Evolutionary conservation across 2,797 vertebrate genomes (phyloP), one percentile per base, ranked within the genome.

Genomic region (Lepus townsendii): DNA sequence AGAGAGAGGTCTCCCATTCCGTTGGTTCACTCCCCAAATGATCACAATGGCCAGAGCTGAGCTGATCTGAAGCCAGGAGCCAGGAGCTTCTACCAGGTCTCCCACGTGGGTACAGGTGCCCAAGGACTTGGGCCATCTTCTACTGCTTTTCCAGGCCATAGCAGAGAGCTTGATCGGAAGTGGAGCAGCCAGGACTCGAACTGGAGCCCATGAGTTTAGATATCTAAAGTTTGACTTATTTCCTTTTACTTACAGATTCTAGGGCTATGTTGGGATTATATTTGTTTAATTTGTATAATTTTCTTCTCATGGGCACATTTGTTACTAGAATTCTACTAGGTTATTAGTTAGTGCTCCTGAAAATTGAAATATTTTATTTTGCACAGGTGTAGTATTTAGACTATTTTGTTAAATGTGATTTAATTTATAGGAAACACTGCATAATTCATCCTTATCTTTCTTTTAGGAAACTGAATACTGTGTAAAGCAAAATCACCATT

Each of bases 311-410:
- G 30, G 83, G 32, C 6, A 52, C 47, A 73, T 77, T 90, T 93
- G 13, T 27, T 60, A 38, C 24, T 92, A 83, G 69, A 96, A 72
- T 47, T 90, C 63, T 62, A 17, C 69, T 54, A 83, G 9, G 20
- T 83, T 54, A 60, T 76, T 50, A 79, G 30, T 78, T 57, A 79
- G 35, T 79, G 73, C 32, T 78, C 52, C 93, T 75, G 17, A 88
- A 92, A 88, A 80, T 57, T 79, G 54, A 90, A 85, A 80, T 52
- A 79, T 80, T 92, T 95, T 92, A 79, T 50, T 82, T 96, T 83
- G 52, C 54, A 65, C n/a, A 69, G 94, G 14, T 84, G 16, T 71
- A 76, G 8, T 75, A n/a, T 62, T 71, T 57, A 20, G 14, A 60
- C 88, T 78, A 83, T 91, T 93, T 96, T 82, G 93, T 78, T 12